Percentiles rank a stretch among this genome's conserved stretches.
Conservation (phyloP, 2,113 vertebrate species). For the Eira barbara region DNA sequence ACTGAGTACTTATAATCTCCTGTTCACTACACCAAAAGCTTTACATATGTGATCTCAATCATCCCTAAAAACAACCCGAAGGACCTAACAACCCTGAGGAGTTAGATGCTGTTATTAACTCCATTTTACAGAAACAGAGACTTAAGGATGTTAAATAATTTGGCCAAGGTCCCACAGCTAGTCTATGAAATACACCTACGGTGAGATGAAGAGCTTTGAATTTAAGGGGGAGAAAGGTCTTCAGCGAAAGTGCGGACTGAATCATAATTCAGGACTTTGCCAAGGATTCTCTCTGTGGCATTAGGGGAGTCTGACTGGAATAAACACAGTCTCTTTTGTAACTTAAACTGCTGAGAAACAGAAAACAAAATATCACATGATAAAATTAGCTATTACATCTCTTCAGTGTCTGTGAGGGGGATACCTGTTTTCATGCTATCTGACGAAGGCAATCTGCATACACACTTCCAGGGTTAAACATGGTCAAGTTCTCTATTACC, state of each 20-base stretch:
- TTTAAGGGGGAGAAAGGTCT: not conserved
- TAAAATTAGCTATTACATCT: not conserved
- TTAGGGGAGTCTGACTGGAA: not conserved
- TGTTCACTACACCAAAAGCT: not conserved
- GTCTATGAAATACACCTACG: not conserved
- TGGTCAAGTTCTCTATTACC: not conserved
- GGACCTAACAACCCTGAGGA: not conserved
- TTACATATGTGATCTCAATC: not conserved
- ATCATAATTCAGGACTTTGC: not conserved
- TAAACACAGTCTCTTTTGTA: constrained; percentile 26
- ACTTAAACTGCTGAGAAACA: not conserved
- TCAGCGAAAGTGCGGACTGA: not conserved
- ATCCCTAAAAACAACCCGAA: not conserved
- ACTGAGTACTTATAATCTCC: not conserved
- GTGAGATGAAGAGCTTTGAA: not conserved
- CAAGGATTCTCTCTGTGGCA: not conserved
- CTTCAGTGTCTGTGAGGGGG: no score
- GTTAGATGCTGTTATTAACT: not conserved
- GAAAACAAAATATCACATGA: not conserved
- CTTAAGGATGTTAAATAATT: not conserved
- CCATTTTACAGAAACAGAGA: constrained; percentile 31
- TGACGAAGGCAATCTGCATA: not conserved
- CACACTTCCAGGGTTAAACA: not conserved
- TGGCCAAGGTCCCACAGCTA: not conserved
- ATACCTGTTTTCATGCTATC: not conserved